A percentile compares a stretch with the other conserved stretches of the same genome.
These are phyloP conservation scores for Unio pictorum DNA, from an alignment of 2,888 invertebrate species.

Conservation along the genomic window DNA sequence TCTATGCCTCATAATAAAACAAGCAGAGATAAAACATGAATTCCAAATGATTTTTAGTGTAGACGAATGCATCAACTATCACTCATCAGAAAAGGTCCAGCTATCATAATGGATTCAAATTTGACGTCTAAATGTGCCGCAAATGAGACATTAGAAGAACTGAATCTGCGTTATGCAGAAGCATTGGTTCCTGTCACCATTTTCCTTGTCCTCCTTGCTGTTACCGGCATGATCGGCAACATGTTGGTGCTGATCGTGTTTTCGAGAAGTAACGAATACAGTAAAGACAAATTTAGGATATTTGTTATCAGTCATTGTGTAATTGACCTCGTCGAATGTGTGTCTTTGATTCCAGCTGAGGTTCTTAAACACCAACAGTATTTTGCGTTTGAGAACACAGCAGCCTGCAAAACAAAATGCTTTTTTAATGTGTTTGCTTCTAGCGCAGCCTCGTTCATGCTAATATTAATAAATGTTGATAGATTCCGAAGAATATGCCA, in stretches of 20 bases:
- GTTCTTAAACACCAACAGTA: conserved; percentile 20
- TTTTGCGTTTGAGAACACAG: conserved; percentile 14
- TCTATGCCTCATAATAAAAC: no score
- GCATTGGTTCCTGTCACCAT: conserved; percentile 20
- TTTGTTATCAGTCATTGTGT: conserved; percentile 22
- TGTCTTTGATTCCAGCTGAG: conserved; percentile 24
- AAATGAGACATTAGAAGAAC: conserved; percentile 6
- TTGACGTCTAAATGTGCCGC: no score
- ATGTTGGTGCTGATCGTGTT: conserved; percentile 22
- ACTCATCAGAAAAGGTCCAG: no score
- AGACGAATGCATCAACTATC: no score
- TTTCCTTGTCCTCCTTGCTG: conserved; percentile 14
- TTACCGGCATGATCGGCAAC: conserved; percentile 25
- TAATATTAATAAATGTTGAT: conserved; percentile 25
- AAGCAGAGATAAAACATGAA: no score
- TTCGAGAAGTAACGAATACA: conserved; percentile 19
- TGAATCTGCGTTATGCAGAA: conserved; percentile 21
- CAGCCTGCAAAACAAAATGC: conserved; percentile 28
- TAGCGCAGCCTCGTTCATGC: conserved; percentile 14
- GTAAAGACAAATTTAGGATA: conserved; percentile 25
- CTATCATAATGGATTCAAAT: no score
- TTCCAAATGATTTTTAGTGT: no score
- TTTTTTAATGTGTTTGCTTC: conserved; percentile 25
- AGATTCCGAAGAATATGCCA: conserved; percentile 28
- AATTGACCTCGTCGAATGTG: conserved; percentile 23